These are phyloP conservation scores for Danaus melanippus DNA, from an alignment of 1,140 invertebrate genomes.

Conservation along the genomic window DNA sequence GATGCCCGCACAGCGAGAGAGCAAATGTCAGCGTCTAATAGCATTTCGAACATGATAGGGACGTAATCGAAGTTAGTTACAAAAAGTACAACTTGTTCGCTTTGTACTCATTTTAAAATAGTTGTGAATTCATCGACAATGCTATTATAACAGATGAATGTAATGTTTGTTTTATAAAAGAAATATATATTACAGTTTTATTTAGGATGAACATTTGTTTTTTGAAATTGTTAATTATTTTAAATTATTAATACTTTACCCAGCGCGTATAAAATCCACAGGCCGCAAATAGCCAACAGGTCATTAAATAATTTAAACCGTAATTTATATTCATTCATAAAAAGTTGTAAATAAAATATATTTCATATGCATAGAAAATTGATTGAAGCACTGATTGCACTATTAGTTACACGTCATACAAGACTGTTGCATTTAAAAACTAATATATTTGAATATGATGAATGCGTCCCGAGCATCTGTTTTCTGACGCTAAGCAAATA, in stretches of 20 bases:
- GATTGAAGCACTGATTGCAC: conserved; percentile 10
- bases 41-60: conserved; percentile 49
- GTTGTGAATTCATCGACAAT: too few relatives aligned
- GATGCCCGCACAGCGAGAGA: conserved; percentile 47
- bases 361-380: conserved; percentile 9
- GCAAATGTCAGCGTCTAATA: conserved; percentile 63
- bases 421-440: conserved; percentile 43
- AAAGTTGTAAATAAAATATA: neutral
- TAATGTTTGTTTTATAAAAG: too few relatives aligned
- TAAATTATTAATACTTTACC: too few relatives aligned
- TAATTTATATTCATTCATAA: too few relatives aligned
- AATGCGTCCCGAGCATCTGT: conserved; percentile 56
- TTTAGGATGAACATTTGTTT: too few relatives aligned
- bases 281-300: too few relatives aligned
- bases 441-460: conserved; percentile 59
- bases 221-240: too few relatives aligned
- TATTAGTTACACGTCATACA: conserved; percentile 41
- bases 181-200: too few relatives aligned
- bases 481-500: conserved; percentile 66
- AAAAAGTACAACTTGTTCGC: conserved; percentile 23
- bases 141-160: too few relatives aligned
- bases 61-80: conserved; percentile 49
- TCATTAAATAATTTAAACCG: too few relatives aligned
- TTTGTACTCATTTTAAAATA: too few relatives aligned
- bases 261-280: too few relatives aligned